These are phyloP conservation scores for Heliothis peltigera DNA, from an alignment of 2,888 invertebrate species.

Conservation along the genomic window DNA sequence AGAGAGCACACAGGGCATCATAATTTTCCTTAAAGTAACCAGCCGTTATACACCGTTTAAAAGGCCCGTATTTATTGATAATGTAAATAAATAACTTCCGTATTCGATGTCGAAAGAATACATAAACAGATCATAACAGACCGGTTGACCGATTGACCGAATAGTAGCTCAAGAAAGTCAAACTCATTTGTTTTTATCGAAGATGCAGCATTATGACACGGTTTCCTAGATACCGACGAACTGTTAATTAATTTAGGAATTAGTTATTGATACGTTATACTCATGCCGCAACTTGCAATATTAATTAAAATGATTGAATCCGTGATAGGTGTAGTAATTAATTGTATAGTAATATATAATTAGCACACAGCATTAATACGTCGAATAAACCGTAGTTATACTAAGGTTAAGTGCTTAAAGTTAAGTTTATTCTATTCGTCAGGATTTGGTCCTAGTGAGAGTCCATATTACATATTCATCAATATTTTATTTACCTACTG, in stretches of 20 bases:
- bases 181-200: conserved; percentile 52
- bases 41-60: neutral
- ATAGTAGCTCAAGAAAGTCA: conserved; percentile 58
- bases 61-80: conserved; percentile 1
- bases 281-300: neutral
- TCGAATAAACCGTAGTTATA: neutral
- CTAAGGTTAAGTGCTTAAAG: neutral
- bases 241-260: conserved; percentile 27
- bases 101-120: conserved; percentile 36
- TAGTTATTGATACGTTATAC: conserved; percentile 13
- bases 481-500: neutral
- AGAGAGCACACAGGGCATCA: conserved; percentile 2
- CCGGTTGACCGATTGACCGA: conserved; percentile 62
- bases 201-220: conserved; percentile 28
- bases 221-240: conserved; percentile 37
- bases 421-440: neutral
- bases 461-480: no score
- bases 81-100: conserved; percentile 25
- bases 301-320: neutral
- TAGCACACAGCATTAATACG: neutral
- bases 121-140: conserved; percentile 45
- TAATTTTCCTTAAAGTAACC: neutral
- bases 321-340: neutral
- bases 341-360: neutral
- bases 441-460: no score